Percentiles rank a stretch among this genome's conserved stretches.
phyloP scores from a whole-genome alignment of 2,113 vertebrate species.

The Corythornis vintsioides region DNA sequence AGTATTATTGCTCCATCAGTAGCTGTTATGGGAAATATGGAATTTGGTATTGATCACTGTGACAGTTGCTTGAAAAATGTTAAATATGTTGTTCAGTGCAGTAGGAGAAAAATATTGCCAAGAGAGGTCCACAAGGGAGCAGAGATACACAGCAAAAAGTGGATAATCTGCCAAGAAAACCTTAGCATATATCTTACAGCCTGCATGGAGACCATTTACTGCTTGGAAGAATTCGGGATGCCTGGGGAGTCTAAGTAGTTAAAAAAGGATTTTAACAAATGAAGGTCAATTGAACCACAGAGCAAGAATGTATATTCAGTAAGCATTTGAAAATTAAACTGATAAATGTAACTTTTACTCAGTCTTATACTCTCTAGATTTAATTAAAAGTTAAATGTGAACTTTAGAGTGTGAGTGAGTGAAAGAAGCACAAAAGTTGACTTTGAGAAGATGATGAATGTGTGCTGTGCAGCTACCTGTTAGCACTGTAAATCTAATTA shows the following conservation, averaged over 20 bases:
- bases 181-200: not conserved
- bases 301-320: slow-evolving; percentile 21
- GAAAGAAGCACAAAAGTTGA: slow-evolving; percentile 13
- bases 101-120: not conserved
- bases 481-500: slow-evolving; percentile 44
- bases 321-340: slow-evolving; percentile 52
- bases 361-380: slow-evolving; percentile 41
- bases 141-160: not conserved
- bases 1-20: not conserved
- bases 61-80: not conserved
- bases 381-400: slow-evolving; percentile 68
- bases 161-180: not conserved
- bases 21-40: not conserved
- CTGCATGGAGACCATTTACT: not conserved
- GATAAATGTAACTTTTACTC: slow-evolving; percentile 47
- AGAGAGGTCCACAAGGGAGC: not conserved
- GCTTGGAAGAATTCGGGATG: not conserved
- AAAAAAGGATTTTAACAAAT: not conserved
- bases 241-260: not conserved
- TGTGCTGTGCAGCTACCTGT: not conserved
- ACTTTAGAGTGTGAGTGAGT: slow-evolving; percentile 12
- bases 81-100: not conserved
- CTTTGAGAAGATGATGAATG: slow-evolving; percentile 36
- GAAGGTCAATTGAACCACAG: slow-evolving; percentile 5
- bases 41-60: not conserved